A percentile compares a stretch with the other conserved stretches of the same genome.
phyloP scores from a whole-genome alignment of 2,888 invertebrate species.

The Drosophila peninsularis region DNA sequence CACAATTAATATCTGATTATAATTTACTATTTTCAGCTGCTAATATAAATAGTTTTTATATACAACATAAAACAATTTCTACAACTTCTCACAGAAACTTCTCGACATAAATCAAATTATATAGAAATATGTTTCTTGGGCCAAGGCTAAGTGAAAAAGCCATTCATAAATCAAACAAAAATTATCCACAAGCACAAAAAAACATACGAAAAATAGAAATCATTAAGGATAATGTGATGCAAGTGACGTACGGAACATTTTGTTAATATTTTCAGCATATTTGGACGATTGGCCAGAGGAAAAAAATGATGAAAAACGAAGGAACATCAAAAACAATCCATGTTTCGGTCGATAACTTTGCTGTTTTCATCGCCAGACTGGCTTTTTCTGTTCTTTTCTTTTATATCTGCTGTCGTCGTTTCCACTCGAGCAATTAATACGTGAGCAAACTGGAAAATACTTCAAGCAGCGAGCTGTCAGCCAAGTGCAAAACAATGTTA shows the following conservation, averaged over 20 bases:
- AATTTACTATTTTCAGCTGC: background rate
- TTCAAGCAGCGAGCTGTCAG: conserved; percentile 43
- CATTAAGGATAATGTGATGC: conserved; percentile 52
- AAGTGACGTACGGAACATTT: conserved; percentile 35
- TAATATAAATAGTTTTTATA: background rate
- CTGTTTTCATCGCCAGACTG: conserved; percentile 23
- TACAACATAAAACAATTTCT: background rate
- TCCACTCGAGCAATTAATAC: conserved; percentile 79
- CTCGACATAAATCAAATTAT: conserved; percentile 1
- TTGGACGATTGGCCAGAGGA: conserved; percentile 27
- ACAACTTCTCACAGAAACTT: background rate
- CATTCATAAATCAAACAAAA: conserved; percentile 56
- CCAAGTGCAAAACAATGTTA: conserved; percentile 78
- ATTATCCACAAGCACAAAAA: conserved; percentile 10
- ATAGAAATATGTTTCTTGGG: conserved; percentile 1
- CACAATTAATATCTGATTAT: background rate
- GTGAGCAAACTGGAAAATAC: conserved; percentile 78
- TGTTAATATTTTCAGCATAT: conserved; percentile 54
- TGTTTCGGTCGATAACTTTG: conserved; percentile 72
- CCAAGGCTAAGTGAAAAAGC: background rate
- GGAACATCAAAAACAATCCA: conserved; percentile 65
- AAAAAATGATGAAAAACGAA: conserved; percentile 18
- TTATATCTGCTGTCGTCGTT: conserved; percentile 57
- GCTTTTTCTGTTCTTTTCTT: conserved; percentile 32
- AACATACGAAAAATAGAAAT: conserved; percentile 16